Percentiles rank a stretch among this genome's conserved stretches.
These are phyloP conservation scores for Catocala fraxini DNA, from an alignment of 2,888 invertebrate genomes.

Conservation along the genomic window DNA sequence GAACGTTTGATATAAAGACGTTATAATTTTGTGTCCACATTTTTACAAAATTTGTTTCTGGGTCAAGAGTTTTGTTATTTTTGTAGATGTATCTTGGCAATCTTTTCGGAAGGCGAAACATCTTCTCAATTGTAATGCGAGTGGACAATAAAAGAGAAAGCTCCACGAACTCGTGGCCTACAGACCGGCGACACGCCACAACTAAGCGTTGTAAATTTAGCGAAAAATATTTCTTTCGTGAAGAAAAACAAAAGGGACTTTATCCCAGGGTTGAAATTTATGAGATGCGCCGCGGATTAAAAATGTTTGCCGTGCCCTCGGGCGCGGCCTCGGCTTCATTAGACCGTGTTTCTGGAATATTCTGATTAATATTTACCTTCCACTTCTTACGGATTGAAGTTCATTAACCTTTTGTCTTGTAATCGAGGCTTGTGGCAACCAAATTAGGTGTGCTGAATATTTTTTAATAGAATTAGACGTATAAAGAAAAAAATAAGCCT, in stretches of 20 bases:
- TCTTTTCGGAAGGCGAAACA: slow-evolving; percentile 36
- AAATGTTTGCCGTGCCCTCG: slow-evolving; percentile 83
- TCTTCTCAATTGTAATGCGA: slow-evolving; percentile 63
- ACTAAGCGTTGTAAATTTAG: slow-evolving; percentile 76
- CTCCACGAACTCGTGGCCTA: slow-evolving; percentile 48
- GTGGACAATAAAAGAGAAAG: slow-evolving; percentile 61
- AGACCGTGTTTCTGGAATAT: slow-evolving; percentile 77
- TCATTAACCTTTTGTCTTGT: slow-evolving; percentile 71
- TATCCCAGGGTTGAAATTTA: slow-evolving; percentile 80
- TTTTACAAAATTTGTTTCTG: slow-evolving; percentile 1
- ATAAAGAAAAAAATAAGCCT: neutral
- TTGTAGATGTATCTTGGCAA: slow-evolving; percentile 19
- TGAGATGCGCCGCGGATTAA: slow-evolving; percentile 85
- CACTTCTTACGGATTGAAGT: slow-evolving; percentile 76
- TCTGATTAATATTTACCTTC: slow-evolving; percentile 85
- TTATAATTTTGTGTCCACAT: neutral
- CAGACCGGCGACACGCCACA: slow-evolving; percentile 60
- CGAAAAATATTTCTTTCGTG: slow-evolving; percentile 77
- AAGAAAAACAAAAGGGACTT: slow-evolving; percentile 83
- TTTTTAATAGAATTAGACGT: slow-evolving; percentile 41
- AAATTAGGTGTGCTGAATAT: slow-evolving; percentile 55
- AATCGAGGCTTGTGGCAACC: slow-evolving; percentile 53
- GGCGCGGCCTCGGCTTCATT: slow-evolving; percentile 78
- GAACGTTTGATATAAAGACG: neutral
- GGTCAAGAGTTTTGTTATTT: slow-evolving; percentile 2